Evolutionary conservation across 2,888 invertebrate species (phyloP).

Genomic region (Lycocerus yunnanus): DNA sequence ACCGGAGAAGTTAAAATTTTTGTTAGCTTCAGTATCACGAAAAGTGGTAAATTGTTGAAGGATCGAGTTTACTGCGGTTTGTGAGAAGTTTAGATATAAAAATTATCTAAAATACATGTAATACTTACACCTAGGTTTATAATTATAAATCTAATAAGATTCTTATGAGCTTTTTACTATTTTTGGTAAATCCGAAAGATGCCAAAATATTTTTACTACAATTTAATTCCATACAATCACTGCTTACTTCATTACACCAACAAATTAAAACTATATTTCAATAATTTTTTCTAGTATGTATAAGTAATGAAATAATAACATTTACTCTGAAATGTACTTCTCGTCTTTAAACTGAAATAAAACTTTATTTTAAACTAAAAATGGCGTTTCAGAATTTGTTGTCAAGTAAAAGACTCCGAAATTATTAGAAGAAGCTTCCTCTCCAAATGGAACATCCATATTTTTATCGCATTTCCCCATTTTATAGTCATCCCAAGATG

Average conservation of each 20-base stretch:
- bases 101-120: too few species aligned
- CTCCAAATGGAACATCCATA: constrained; percentile 35
- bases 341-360: neutral
- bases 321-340: neutral
- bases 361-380: neutral
- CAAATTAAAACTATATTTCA: neutral
- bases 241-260: neutral
- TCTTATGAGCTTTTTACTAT: neutral
- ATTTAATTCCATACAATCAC: neutral
- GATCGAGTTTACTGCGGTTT: neutral
- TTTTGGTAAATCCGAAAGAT: neutral
- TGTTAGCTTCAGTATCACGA: neutral
- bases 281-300: neutral
- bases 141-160: neutral
- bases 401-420: constrained; percentile 39
- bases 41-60: neutral
- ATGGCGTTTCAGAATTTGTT: constrained; percentile 28
- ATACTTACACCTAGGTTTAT: too few species aligned
- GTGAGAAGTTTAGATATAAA: neutral
- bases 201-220: neutral
- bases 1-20: neutral
- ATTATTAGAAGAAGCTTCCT: constrained; percentile 30
- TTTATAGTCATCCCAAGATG: constrained; percentile 33
- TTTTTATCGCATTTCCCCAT: constrained; percentile 34
- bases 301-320: neutral